Percentiles rank a stretch among this genome's conserved stretches.
phyloP scores from a whole-genome alignment of 2,888 invertebrate species.

The Erpobdella octoculata region DNA sequence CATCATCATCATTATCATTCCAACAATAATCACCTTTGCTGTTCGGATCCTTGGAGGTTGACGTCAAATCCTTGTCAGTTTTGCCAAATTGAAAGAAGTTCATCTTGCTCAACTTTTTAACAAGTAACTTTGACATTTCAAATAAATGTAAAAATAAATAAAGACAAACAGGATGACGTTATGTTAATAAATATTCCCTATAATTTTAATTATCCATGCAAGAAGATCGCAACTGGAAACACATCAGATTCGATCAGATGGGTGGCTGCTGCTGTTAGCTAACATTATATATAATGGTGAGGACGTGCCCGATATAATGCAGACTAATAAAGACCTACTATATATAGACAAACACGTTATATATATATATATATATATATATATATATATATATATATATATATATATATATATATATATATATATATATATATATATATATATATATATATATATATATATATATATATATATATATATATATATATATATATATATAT shows the following conservation, averaged over 20 bases:
- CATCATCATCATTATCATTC: too few relatives aligned
- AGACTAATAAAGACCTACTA: too few relatives aligned
- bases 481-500: too few relatives aligned
- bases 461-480: too few relatives aligned
- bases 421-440: too few relatives aligned
- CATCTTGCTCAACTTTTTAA: conserved; percentile 33
- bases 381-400: too few relatives aligned
- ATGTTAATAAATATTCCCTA: background rate
- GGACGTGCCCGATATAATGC: background rate
- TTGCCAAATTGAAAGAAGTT: conserved; percentile 30
- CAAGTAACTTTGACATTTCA: conserved; percentile 33
- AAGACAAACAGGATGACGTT: too few relatives aligned
- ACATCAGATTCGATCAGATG: background rate
- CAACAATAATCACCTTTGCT: background rate
- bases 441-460: too few relatives aligned
- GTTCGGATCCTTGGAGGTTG: background rate
- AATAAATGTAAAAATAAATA: background rate
- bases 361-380: too few relatives aligned
- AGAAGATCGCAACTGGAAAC: background rate
- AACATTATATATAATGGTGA: background rate
- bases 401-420: too few relatives aligned
- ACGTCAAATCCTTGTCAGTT: conserved; percentile 22
- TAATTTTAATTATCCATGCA: background rate
- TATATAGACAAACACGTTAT: too few relatives aligned
- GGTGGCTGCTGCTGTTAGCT: conserved; percentile 11